These are phyloP conservation scores for Setipinna tenuifilis DNA, from an alignment of 2,797 vertebrate species.

Conservation along the genomic window DNA sequence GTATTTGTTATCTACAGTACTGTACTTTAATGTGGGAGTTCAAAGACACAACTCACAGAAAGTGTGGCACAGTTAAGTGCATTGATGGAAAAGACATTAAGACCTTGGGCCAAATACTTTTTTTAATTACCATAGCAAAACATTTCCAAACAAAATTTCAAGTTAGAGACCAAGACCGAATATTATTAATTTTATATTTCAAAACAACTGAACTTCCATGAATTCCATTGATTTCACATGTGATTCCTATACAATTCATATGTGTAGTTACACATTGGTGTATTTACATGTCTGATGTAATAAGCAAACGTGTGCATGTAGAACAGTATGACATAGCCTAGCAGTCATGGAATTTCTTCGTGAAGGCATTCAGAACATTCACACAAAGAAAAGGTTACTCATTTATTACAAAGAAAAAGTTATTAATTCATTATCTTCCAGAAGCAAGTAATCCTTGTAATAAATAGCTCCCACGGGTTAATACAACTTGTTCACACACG, in stretches of 20 bases:
- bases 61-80: not conserved
- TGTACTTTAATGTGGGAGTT: not conserved
- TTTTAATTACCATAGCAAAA: constrained; percentile 7
- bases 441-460: no score
- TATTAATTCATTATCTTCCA: no score
- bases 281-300: not conserved
- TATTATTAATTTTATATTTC: no score
- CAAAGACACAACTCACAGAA: not conserved
- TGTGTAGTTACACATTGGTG: not conserved
- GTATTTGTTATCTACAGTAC: not conserved
- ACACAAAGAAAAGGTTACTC: not conserved
- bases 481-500: no score
- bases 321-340: not conserved
- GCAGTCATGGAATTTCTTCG: not conserved
- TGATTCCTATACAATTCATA: not conserved
- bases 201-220: no score
- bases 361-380: not conserved
- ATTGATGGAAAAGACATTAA: not conserved
- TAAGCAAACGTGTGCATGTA: not conserved
- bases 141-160: not conserved
- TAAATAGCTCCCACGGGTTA: no score
- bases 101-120: not conserved
- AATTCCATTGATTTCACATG: no score
- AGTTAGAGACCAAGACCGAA: not conserved
- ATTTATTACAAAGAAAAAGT: not conserved